Base-by-base conservation (phyloP, 2,797 vertebrate genomes). In the Pseudochromis fuscus region DNA sequence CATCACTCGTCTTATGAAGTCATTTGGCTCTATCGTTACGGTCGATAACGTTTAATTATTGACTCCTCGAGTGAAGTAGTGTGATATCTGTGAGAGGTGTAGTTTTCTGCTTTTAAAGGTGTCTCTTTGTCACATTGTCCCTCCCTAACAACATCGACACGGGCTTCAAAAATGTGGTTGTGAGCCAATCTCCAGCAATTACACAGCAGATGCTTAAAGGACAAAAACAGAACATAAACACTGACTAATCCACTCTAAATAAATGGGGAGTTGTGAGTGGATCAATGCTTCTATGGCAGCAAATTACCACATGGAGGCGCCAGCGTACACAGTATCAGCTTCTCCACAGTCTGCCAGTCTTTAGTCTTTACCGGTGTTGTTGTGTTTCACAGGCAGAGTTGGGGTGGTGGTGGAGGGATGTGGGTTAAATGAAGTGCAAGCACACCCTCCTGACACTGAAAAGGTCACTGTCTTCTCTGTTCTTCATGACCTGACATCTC, bases 241-340 rank as follows among this genome's bases (percentile, higher is more conserved):
- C 24, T 42, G 15, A 40, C 13, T 23, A 7, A 37, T 67, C 23
- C 24, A 25, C 16, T 44, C 4, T 30, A 28, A 12, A 56, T 24
- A 44, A 35, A 35, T 18, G 4, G 31, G n/a, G 25, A 56, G n/a
- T 13, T 11, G n/a, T 65, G 27, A 35, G 18, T 18, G 2, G 12
- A 44, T 30, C 30, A 23, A 24, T 60, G 10, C 8, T 55, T 59
- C 53, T 79, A 57, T 83, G 64, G 30, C 67, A 50, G 4, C 2
- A 38, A 11, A 4, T 3, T 8, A 11, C 90, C 94, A 94, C 93
- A 85, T 73, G 93, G 90, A 88, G 93, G 93, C 92, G 77, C 90
- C 91, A 87, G 52, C 75, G 72, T 38, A 91, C 87, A 91, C 80
- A 77, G 48, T 72, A 89, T 87, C 37, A 21, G 1, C 16, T 3